Evolutionary conservation across 1,140 invertebrate genomes (phyloP).

Genomic region (Aphelinus atriplicis): DNA sequence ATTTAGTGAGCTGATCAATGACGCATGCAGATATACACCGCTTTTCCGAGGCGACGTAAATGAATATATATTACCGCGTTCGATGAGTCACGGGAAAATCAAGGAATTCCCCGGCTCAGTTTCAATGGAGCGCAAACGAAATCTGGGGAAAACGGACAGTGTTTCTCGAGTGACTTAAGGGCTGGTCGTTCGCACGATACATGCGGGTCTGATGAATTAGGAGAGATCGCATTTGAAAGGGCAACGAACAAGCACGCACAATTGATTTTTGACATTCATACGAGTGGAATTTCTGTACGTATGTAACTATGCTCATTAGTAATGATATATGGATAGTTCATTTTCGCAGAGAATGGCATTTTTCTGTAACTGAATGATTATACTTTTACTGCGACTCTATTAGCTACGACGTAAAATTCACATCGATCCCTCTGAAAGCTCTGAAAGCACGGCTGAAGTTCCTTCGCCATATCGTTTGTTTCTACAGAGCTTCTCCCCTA

Average conservation of each 20-base stretch:
- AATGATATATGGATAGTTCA: too few relatives aligned
- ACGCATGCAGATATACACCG: background rate
- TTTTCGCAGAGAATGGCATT: too few relatives aligned
- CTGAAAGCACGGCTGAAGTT: too few relatives aligned
- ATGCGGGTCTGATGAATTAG: conserved; percentile 25
- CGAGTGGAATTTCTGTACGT: background rate
- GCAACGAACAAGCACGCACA: background rate
- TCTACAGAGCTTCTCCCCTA: too few relatives aligned
- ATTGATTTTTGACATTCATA: conserved; percentile 22
- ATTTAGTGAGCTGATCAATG: background rate
- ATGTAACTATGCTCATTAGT: too few relatives aligned
- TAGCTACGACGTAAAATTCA: too few relatives aligned
- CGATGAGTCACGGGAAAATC: conserved; percentile 21
- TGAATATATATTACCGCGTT: conserved; percentile 8
- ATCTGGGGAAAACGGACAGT: background rate
- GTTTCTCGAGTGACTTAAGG: conserved; percentile 5
- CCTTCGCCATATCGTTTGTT: too few relatives aligned
- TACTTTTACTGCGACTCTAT: too few relatives aligned
- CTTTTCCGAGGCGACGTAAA: background rate
- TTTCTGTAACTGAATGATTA: too few relatives aligned
- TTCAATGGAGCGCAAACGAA: background rate
- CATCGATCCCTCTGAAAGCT: too few relatives aligned
- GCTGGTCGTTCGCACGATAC: conserved; percentile 25
- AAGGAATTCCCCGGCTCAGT: background rate
- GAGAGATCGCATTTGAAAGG: conserved; percentile 9